Evolutionary conservation across 2,113 vertebrate genomes (phyloP), one percentile per base, ranked within the genome.

Genomic region (Glaucidium brasilianum): DNA sequence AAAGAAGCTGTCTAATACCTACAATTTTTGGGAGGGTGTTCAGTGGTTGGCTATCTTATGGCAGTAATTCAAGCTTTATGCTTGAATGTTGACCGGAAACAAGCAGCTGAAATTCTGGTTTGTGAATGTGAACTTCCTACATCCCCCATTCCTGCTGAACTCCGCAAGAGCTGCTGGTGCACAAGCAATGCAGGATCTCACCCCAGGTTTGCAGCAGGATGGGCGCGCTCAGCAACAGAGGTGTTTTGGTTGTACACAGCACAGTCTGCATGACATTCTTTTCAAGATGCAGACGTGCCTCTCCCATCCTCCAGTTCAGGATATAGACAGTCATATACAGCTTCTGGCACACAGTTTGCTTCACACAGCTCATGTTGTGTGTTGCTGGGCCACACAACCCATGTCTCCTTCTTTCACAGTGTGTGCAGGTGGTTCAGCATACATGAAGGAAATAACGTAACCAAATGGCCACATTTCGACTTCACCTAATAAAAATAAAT

Each of bases 401-500:
- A 27, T 2, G 1, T 15, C 85, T 52, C 76, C 56, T 78, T 80
- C 59, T 50, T 63, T 83, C 68, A 76, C 21, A 23, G 62, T 10
- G 32, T 6, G 17, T 35, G 47, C 91, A 95, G 84, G 37, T 66
- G 67, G 74, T 53, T 74, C 64, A 78, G 85, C 12, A 26, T 17
- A 78, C 27, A 14, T 13, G 71, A 84, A 88, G 90, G 86, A 80
- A 88, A 41, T 49, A 69, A 39, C 6, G 1, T 58, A 91, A 92
- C 39, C 50, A 35, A 45, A 45, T 43, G 11, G 73, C 68, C 85
- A 64, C 81, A 50, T 52, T 84, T 76, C 0, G 4, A 74, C 87
- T 92, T 84, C 92, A 96, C 87, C 50, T 83, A 94, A 94, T 91
- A 96, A 92, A 96, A 95, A 76, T 68, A 74, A 80, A 85, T 73